Evolutionary conservation across 2,888 invertebrate species (phyloP), one percentile per base, ranked within the genome.

Genomic region (Julus scandinavius): DNA sequence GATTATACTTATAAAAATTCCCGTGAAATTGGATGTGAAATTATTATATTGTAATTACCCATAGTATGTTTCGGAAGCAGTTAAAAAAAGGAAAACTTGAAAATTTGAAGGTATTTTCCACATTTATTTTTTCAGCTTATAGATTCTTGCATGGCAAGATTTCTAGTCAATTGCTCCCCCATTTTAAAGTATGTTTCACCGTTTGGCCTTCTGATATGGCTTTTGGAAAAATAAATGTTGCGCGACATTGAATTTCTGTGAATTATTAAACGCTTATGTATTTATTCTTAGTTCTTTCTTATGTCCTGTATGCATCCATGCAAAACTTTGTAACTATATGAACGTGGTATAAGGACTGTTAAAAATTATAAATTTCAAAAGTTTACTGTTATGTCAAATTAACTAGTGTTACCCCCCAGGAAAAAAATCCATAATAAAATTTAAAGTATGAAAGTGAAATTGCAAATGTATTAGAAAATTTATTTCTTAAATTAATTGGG

Each of bases 91-190:
- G 29, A 72, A 72, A 72, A 20, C 13, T 11, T 80, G 2, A 38
- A 80, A 80, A 13, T 38, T 72, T 38, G 80, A 80, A 80, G 5
- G 20, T 38, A 38, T 72, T 80, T 80, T 80, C 29, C 80, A 80
- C 80, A 7, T 3, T 9, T 13, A 29, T 80, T 13, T 80, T 80
- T 13, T 63, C 80, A 5, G 15, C 38, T 80, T 80, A 80, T 20
- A 29, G 80, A 80, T 80, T 80, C 80, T 80, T 80, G 80, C 29
- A 80, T 80, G 80, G 13, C 80, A 80, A 38, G 80, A 80, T 80
- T 80, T 80, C 80, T 80, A 80, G 80, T 80, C 80, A 38, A 38
- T 29, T 80, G 80, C 38, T 80, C 80, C 38, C 3, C 38, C 13
- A 4, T 38, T 80, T 80, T 80, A 38, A 38, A 80, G 80, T 80